phyloP scores from a whole-genome alignment of 2,113 vertebrate species.

The Neodon shergylaensis region DNA sequence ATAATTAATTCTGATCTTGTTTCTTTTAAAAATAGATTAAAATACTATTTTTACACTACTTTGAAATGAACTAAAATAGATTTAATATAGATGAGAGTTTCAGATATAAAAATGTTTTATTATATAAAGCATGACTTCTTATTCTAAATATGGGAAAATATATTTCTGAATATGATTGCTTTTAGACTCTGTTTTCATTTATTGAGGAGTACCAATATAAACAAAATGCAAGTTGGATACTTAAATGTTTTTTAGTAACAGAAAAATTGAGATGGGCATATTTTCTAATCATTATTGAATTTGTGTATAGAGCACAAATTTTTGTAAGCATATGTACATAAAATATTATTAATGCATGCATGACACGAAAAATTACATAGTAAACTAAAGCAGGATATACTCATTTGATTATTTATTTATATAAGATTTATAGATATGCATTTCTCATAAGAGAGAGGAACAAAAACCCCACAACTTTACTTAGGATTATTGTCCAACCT shows the following conservation, averaged over 20 bases:
- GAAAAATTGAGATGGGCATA: neutral
- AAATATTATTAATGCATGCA: neutral
- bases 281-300: neutral
- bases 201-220: neutral
- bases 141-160: neutral
- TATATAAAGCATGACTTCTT: neutral
- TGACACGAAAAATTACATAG: neutral
- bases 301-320: neutral
- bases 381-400: neutral
- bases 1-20: conserved; percentile 6
- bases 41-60: neutral
- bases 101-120: neutral
- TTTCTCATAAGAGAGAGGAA: neutral
- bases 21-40: neutral
- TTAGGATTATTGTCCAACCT: neutral
- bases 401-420: neutral
- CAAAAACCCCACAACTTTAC: neutral
- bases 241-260: neutral
- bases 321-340: neutral
- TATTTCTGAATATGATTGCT: neutral
- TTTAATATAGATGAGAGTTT: neutral
- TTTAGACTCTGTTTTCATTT: neutral
- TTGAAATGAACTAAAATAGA: neutral
- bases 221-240: neutral
- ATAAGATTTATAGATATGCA: neutral